These are phyloP conservation scores for Orientallactaga bullata DNA, from an alignment of 2,113 vertebrate genomes.

Conservation along the genomic window DNA sequence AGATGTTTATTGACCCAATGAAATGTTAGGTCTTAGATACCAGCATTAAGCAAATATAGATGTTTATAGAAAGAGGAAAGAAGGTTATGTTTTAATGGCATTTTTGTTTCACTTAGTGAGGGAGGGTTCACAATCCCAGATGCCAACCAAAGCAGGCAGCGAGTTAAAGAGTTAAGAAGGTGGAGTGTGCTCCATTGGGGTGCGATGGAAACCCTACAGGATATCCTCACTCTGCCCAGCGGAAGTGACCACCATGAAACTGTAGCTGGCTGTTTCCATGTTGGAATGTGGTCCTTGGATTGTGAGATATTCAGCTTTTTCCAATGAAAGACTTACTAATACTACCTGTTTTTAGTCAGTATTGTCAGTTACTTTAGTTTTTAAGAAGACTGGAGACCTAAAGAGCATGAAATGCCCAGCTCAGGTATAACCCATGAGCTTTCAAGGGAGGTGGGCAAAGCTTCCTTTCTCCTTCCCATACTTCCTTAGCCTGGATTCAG, in stretches of 20 bases:
- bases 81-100: neutral
- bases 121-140: neutral
- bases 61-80: neutral
- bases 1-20: neutral
- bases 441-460: too few species aligned
- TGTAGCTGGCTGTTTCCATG: neutral
- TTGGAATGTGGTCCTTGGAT: neutral
- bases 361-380: slow-evolving; percentile 5
- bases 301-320: neutral
- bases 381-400: neutral
- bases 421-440: fast-evolving
- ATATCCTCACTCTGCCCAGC: too few species aligned
- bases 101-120: neutral
- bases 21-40: neutral
- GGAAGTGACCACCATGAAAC: neutral
- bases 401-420: neutral
- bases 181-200: neutral
- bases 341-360: neutral
- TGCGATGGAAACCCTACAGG: neutral
- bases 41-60: slow-evolving; percentile 1
- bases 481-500: neutral
- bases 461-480: neutral
- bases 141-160: neutral
- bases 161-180: neutral
- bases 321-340: neutral